Conservation (phyloP, 2,113 vertebrate species). For the Periophthalmus modestus region DNA sequence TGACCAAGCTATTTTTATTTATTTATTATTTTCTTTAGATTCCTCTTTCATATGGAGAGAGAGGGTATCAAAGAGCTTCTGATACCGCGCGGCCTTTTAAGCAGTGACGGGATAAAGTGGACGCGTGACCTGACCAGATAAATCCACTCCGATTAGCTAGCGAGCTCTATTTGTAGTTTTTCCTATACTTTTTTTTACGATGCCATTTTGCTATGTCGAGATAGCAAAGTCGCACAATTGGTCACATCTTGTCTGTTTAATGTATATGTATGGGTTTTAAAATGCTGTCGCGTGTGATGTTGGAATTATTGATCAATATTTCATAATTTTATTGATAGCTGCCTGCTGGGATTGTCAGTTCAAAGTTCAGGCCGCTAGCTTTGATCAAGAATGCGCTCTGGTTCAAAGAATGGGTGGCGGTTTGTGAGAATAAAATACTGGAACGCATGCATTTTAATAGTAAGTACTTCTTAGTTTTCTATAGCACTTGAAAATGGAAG, state of each 20-base stretch:
- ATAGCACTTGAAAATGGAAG: no score
- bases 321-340: not conserved
- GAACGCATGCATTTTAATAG: no score
- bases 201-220: not conserved
- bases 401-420: not conserved
- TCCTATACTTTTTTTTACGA: not conserved
- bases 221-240: not conserved
- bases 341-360: not conserved
- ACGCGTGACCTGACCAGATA: constrained; percentile 48
- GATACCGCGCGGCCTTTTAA: constrained; percentile 48
- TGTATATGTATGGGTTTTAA: not conserved
- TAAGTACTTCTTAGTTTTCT: no score
- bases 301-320: constrained; percentile 1
- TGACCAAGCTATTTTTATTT: constrained; percentile 27
- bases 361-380: not conserved
- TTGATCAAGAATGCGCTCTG: not conserved
- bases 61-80: constrained; percentile 48
- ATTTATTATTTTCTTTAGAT: constrained; percentile 53
- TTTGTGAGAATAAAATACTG: not conserved
- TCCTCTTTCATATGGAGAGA: constrained; percentile 32
- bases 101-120: constrained; percentile 51
- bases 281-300: not conserved
- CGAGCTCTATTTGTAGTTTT: constrained; percentile 27
- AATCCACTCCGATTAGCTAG: constrained; percentile 55
- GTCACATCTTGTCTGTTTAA: not conserved